Evolutionary conservation across 2,113 vertebrate species (phyloP).

Genomic region (Planiliza haematocheilus): DNA sequence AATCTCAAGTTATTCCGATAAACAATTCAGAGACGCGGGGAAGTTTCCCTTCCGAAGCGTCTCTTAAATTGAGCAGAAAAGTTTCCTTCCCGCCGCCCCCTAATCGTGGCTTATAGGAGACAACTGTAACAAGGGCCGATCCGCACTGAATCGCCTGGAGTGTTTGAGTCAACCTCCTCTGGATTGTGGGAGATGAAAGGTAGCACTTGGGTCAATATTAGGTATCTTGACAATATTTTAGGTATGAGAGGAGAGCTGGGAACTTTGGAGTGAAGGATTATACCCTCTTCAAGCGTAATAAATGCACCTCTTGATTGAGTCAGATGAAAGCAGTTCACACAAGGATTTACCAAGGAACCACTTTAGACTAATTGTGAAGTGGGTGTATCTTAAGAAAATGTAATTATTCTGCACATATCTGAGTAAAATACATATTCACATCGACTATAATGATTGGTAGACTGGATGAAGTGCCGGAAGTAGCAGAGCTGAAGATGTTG

Average conservation of each 20-base stretch:
- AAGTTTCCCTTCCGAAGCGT: conserved; percentile 53
- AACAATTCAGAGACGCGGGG: conserved; percentile 54
- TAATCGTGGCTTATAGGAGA: conserved; percentile 52
- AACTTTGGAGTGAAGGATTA: conserved; percentile 39
- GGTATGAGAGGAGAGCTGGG: background rate
- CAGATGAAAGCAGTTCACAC: conserved; percentile 30
- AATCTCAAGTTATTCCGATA: conserved; percentile 59
- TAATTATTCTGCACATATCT: background rate
- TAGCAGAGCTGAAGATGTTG: too few species aligned
- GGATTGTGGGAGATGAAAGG: conserved; percentile 35
- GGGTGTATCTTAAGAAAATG: background rate
- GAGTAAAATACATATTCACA: conserved; percentile 2
- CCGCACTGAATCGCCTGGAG: conserved; percentile 42
- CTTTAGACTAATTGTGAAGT: background rate
- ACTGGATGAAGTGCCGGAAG: too few species aligned
- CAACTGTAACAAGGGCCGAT: conserved; percentile 44
- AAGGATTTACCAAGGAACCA: conserved; percentile 2
- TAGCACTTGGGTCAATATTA: conserved; percentile 43
- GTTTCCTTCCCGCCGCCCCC: conserved; percentile 37
- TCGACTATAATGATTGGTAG: too few species aligned
- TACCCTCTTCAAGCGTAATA: background rate
- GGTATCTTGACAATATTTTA: conserved; percentile 27
- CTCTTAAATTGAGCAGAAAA: conserved; percentile 45
- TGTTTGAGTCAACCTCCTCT: conserved; percentile 28
- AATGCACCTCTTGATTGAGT: conserved; percentile 7